Evolutionary conservation across 2,888 invertebrate genomes (phyloP).

Genomic region (Hanleya hanleyi): DNA sequence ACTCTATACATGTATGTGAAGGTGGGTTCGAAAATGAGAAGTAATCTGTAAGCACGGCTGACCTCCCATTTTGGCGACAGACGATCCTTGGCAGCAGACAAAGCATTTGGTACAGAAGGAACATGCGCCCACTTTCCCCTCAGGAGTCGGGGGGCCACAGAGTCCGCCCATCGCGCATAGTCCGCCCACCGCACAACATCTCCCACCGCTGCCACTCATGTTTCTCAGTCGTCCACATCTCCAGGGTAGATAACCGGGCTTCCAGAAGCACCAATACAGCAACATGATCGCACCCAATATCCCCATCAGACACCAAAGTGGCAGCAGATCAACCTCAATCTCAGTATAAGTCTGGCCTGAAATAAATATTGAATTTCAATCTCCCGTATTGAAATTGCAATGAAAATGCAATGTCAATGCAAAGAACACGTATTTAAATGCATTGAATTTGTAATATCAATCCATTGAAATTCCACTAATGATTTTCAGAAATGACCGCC

Average conservation of each 20-base stretch:
- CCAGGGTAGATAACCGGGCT: conserved; percentile 58
- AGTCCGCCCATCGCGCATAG: background rate
- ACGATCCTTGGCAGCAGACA: conserved; percentile 4
- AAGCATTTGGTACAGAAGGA: background rate
- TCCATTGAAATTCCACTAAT: too few species aligned
- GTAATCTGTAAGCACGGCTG: too few species aligned
- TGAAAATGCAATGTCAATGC: too few species aligned
- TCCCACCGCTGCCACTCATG: conserved; percentile 11
- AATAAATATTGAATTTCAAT: too few species aligned
- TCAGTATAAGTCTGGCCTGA: background rate
- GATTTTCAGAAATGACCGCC: too few species aligned
- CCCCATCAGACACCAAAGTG: conserved; percentile 39
- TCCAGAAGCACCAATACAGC: conserved; percentile 57
- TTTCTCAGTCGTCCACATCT: conserved; percentile 53
- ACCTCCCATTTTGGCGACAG: too few species aligned
- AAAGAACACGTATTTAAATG: too few species aligned
- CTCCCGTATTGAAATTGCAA: too few species aligned
- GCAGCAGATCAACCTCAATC: conserved; percentile 30
- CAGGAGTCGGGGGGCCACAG: background rate
- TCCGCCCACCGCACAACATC: conserved; percentile 17
- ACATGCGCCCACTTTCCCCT: background rate
- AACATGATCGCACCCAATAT: conserved; percentile 24
- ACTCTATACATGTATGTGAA: too few species aligned
- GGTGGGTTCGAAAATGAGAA: too few species aligned
- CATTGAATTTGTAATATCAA: too few species aligned